phyloP scores from a whole-genome alignment of 35 echinoderm and acorn worm species.

The Strongylocentrotus purpuratus region DNA sequence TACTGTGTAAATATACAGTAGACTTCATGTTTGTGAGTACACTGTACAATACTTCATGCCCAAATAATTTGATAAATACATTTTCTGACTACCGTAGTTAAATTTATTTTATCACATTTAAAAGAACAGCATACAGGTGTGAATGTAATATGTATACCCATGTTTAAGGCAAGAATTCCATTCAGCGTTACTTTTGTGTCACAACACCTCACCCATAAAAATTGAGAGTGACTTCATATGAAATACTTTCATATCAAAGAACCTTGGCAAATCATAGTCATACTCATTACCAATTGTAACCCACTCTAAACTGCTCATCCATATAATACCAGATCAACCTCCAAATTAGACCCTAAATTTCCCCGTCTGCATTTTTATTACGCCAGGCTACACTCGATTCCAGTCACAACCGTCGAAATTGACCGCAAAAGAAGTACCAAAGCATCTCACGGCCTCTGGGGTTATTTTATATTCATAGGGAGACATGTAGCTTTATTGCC shows the following conservation, averaged over 20 bases:
- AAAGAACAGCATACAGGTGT: no score
- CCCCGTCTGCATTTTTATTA: background rate
- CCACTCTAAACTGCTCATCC: background rate
- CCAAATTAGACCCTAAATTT: background rate
- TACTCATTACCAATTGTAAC: background rate
- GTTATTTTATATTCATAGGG: background rate
- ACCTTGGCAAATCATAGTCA: background rate
- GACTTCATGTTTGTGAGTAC: no score
- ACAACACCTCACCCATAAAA: no score
- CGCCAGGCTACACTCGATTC: background rate
- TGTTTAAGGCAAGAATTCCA: no score
- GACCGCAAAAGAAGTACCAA: background rate
- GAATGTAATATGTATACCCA: no score
- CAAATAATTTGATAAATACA: no score
- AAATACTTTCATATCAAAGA: background rate
- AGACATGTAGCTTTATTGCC: background rate
- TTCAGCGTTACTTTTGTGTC: no score
- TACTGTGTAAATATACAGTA: no score
- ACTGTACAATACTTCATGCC: no score
- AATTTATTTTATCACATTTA: no score
- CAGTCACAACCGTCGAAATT: background rate
- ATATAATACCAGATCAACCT: background rate
- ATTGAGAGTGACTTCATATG: background rate
- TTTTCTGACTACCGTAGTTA: no score
- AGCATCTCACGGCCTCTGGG: background rate